A percentile compares a stretch with the other conserved stretches of the same genome.
phyloP scores from a whole-genome alignment of 1,140 invertebrate species.

The Ericerus pela region DNA sequence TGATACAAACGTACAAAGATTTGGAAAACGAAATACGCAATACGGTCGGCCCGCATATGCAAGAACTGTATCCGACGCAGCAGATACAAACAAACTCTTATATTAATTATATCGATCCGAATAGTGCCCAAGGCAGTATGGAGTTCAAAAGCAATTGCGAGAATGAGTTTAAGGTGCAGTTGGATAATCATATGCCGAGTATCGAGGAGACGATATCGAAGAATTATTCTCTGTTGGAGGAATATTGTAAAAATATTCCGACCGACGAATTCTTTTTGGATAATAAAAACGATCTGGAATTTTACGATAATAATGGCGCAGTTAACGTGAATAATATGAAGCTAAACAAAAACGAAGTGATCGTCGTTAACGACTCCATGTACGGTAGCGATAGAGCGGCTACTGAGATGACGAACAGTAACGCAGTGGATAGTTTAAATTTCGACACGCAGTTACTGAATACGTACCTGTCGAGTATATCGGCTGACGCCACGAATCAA shows the following conservation, averaged over 20 bases:
- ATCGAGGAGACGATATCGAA: background rate
- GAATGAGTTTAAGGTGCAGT: background rate
- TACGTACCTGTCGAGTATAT: conserved; percentile 1
- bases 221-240: conserved; percentile 1
- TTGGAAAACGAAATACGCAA: conserved; percentile 1
- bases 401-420: background rate
- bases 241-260: background rate
- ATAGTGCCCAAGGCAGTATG: background rate
- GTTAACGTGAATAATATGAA: background rate
- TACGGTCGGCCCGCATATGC: background rate
- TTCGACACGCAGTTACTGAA: conserved; percentile 1
- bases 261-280: conserved; percentile 3
- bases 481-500: background rate
- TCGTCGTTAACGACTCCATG: background rate
- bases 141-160: background rate
- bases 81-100: background rate
- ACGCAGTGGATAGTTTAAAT: background rate
- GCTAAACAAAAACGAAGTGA: background rate
- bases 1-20: background rate
- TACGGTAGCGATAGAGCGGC: background rate
- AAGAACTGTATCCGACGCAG: background rate
- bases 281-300: background rate
- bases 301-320: background rate
- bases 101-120: background rate
- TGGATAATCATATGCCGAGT: background rate